Base-by-base conservation (phyloP, 2,113 vertebrate genomes). In the Gambusia holbrooki region DNA sequence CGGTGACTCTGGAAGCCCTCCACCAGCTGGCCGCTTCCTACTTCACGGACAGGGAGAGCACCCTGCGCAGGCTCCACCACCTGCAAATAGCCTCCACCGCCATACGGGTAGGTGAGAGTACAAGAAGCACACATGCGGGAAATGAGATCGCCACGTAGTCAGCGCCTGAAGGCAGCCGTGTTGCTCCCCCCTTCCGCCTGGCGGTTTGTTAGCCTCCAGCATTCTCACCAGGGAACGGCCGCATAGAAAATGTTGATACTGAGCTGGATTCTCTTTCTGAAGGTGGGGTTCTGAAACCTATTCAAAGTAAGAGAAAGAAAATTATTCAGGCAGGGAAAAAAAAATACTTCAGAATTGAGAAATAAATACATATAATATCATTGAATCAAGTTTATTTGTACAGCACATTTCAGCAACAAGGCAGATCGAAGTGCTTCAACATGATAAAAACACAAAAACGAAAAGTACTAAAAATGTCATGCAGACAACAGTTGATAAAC, bases 21-120 rank as follows among this genome's bases (percentile, higher is more conserved):
- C 94, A 96, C 87, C 94, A 95, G 87, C 89, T 96, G 86, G 94
- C 95, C 4, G 94, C 95, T 17, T 96, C 95, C 79, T 96, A 96
- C 89, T 96, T 96, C 91, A 95, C 93, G 1, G 94, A 96, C 92
- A 90, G 95, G 72, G 94, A 96, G 88, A 94, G 92, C 82, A 96
- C 95, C 1, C 90, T 96, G 66, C 92, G 94, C 61, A 85, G 88
- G 72, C 93, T 96, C 29, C 95, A 96, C 84, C 94, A 96, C 88
- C 93, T 95, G 62, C 95, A 96, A 90, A 96, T 96, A 4, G 94
- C 95, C 66, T 94, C 94, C 48, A 90, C 93, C 0, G 93, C 94
- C 79, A 94, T 96, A 87, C 92, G 95, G 94, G 95, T 95, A 93
- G 0, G 90, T 85, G 54, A 32, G 74, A 58, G 66, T 78, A 6